Evolutionary conservation across 2,888 invertebrate genomes (phyloP), one percentile per base, ranked within the genome.

Genomic region (Coecobrya sp.): DNA sequence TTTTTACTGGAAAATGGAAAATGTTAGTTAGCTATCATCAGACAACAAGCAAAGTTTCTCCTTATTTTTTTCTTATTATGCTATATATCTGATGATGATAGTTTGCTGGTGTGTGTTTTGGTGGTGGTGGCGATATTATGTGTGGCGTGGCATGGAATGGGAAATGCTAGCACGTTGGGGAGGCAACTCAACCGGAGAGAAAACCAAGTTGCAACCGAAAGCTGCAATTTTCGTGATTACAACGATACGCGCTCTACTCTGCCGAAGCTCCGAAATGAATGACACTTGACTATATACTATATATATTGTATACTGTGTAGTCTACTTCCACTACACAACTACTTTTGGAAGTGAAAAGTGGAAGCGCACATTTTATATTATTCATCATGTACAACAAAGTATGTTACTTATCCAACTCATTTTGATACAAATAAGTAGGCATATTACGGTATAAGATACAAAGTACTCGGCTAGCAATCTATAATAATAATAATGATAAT

Each of bases 141-240:
- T 84, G 22, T 42, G 62, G 59, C 55, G 59, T 22, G 62, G 42
- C 52, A 59, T 8, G 36, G 62, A 84, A 84, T 84, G 82, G 62
- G 30, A 49, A 62, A 59, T 84, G 82, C 82, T 62, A 82, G 55
- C 59, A 59, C 62, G 89, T 89, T 70, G 55, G 84, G 84, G 89
- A 82, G 70, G 82, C 68, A 82, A 89, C 89, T 89, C 89, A 89
- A 82, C 82, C 89, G 89, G 19, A 65, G 89, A 89, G 84, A 89
- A 89, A 88, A 86, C 82, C 68, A 49, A 65, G 59, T 30, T 88
- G 81, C 52, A 81, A 81, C 45, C 30, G 30, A 88, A 84, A 84
- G 73, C 89, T 82, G 70, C 42, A 55, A 79, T 89, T 89, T 89
- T 89, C 88, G 65, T 79, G 65, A 88, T 81, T 76, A 81, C 49